Percentiles rank a stretch among this genome's conserved stretches.
phyloP scores from a whole-genome alignment of 2,797 vertebrate species.

The Ibycter americanus region DNA sequence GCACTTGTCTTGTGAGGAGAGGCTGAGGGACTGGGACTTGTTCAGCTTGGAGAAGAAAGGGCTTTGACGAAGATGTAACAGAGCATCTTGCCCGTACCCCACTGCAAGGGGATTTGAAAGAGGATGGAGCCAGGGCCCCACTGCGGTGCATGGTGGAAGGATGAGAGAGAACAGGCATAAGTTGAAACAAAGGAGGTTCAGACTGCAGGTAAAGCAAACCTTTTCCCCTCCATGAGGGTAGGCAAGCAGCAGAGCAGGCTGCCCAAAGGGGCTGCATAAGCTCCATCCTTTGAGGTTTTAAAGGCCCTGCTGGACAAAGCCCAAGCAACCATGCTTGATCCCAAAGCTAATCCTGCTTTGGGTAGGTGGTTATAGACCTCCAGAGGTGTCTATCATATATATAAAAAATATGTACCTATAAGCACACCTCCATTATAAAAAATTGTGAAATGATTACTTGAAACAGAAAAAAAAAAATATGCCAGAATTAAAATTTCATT shows the following conservation, averaged over 20 bases:
- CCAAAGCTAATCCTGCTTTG: neutral
- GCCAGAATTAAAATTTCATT: neutral
- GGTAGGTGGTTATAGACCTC: neutral
- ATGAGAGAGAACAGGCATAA: neutral
- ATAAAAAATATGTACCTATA: neutral
- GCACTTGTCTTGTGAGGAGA: neutral
- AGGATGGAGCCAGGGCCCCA: neutral
- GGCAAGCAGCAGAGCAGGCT: neutral
- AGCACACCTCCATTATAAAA: neutral
- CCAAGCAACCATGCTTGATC: neutral
- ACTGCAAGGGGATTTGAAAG: rapidly evolving
- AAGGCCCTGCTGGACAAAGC: neutral
- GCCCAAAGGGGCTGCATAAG: neutral
- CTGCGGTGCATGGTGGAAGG: rapidly evolving
- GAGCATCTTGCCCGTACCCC: neutral
- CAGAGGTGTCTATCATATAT: neutral
- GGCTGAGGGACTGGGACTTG: neutral
- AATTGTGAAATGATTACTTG: neutral
- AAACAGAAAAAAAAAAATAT: neutral
- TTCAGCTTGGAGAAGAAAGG: neutral
- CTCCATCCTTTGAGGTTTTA: neutral
- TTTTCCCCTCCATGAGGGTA: neutral
- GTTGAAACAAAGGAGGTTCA: neutral
- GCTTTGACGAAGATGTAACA: neutral
- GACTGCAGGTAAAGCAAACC: neutral